Base-by-base conservation (phyloP, 2,888 invertebrate species). In the Prosapia bicincta region DNA sequence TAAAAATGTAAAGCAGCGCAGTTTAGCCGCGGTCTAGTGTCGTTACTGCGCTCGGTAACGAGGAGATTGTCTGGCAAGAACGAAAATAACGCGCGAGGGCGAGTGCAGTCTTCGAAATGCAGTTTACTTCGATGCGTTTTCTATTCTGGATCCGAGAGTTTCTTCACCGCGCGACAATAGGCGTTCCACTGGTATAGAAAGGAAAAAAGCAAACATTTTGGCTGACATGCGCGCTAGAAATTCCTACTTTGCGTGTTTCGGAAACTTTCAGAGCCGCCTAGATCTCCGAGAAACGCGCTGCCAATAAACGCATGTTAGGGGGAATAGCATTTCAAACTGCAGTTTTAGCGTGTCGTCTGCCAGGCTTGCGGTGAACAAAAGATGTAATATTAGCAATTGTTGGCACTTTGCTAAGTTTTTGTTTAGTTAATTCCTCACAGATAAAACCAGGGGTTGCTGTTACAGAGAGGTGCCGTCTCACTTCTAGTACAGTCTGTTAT, bases 1-100 rank as follows among this genome's bases (percentile, higher is more conserved):
- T 69, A 74, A 74, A 74, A 68, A 54, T 26, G 74, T 26, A 67
- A 67, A 26, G 25, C n/a, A 26, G 25, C 67, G n/a, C 67, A 38
- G 38, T 38, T 38, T 66, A 66, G 66, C 66, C 6, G 24, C 66
- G 24, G 28, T 67, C 13, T 3, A 67, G 67, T 25, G 26, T 26
- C 26, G 69, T 69, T 69, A 30, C 43, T 26, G 26, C 43, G 43
- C 3, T 13, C 13, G 2, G 38, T 54, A 54, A 54, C 54, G 54
- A 54, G n/a, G 54, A n/a, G 54, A 54, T 54, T 54, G 54, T 54
- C 54, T 54, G 54, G 54, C 54, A 3, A 20, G 54, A n/a, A 71
- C 71, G 65, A 65, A 71, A 71, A 71, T 71, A 71, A 71, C 71
- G 26, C 54, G 13, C 20, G 15, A 32, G 24, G 38, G 69, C 26